Evolutionary conservation across 2,113 vertebrate genomes (phyloP).

Genomic region (Oreochromis aureus): DNA sequence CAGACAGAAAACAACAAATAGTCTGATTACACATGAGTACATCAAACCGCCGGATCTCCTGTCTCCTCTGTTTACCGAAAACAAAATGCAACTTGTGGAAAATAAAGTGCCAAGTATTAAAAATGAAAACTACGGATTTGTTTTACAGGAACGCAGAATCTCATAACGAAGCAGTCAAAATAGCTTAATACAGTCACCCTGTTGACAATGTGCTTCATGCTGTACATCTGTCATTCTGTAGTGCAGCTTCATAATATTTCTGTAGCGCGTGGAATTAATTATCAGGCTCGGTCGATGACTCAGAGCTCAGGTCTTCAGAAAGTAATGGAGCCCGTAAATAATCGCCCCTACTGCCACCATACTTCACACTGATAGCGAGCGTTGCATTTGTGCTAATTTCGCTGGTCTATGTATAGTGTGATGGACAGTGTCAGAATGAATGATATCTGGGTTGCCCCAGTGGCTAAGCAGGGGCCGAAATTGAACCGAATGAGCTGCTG

Average conservation of each 20-base stretch:
- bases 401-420: slow-evolving; percentile 56
- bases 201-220: slow-evolving; percentile 45
- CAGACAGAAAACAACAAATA: slow-evolving; percentile 43
- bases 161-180: slow-evolving; percentile 4
- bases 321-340: slow-evolving; percentile 59
- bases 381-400: slow-evolving; percentile 61
- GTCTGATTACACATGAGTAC: slow-evolving; percentile 22
- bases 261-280: slow-evolving; percentile 59
- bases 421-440: slow-evolving; percentile 52
- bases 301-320: slow-evolving; percentile 61
- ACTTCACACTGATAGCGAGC: slow-evolving; percentile 51
- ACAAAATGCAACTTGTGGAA: not conserved
- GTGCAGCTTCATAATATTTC: slow-evolving; percentile 54
- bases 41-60: not conserved
- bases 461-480: slow-evolving; percentile 25
- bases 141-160: not conserved
- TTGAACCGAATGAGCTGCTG: not conserved
- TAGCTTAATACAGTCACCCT: slow-evolving; percentile 21
- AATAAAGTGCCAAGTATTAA: not conserved
- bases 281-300: slow-evolving; percentile 54
- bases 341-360: slow-evolving; percentile 55
- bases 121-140: not conserved
- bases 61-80: not conserved
- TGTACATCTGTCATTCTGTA: slow-evolving; percentile 51
- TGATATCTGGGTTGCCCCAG: slow-evolving; percentile 52